A percentile compares a stretch with the other conserved stretches of the same genome.
phyloP scores from a whole-genome alignment of 1,140 invertebrate species.

The Dendrolimus kikuchii region DNA sequence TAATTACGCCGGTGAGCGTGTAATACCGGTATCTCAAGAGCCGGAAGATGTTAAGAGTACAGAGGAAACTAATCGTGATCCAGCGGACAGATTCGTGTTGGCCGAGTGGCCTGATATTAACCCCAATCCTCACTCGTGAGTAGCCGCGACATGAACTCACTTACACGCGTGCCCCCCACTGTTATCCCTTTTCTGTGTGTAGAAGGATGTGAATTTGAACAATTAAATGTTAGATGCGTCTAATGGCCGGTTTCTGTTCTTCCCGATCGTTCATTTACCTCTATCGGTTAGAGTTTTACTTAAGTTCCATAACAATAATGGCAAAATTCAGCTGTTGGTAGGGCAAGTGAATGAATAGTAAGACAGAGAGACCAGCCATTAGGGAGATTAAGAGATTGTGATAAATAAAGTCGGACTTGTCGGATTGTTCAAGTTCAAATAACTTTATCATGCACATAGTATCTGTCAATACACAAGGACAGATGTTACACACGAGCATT shows the following conservation, averaged over 20 bases:
- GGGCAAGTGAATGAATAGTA: too few relatives aligned
- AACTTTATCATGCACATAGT: too few relatives aligned
- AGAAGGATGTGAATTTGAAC: conserved; percentile 14
- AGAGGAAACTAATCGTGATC: conserved; percentile 7
- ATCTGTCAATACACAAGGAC: too few relatives aligned
- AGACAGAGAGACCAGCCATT: too few relatives aligned
- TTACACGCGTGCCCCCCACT: conserved; percentile 34
- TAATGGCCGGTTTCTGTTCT: not conserved
- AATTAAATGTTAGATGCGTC: conserved; percentile 4
- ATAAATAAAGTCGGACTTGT: too few relatives aligned
- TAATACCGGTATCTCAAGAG: conserved; percentile 4
- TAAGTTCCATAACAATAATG: too few relatives aligned
- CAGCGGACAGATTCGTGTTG: conserved; percentile 34
- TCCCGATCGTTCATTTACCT: too few relatives aligned
- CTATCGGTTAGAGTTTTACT: too few relatives aligned
- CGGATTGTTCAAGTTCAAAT: conserved; percentile 14
- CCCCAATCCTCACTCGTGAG: conserved; percentile 69
- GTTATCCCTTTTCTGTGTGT: conserved; percentile 11
- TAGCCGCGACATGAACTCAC: conserved; percentile 39
- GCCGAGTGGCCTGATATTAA: conserved; percentile 54
- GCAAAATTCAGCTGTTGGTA: too few relatives aligned
- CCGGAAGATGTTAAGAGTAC: not conserved
- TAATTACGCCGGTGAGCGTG: conserved; percentile 7
- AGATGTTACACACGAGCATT: too few relatives aligned
- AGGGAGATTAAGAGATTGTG: too few relatives aligned